These are phyloP conservation scores for Atta colombica DNA, from an alignment of 1,140 invertebrate genomes.

Conservation along the genomic window DNA sequence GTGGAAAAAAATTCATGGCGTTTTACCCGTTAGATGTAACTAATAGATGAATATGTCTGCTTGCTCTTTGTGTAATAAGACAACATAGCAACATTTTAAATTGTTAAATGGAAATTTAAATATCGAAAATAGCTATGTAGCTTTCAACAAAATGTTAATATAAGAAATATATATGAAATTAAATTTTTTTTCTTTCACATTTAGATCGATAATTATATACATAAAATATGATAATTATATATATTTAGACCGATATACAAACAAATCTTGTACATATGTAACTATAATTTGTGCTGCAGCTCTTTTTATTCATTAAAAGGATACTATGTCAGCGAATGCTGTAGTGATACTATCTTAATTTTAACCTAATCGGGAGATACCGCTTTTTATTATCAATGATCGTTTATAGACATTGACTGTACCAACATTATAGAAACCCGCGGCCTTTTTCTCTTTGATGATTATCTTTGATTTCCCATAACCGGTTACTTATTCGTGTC, in stretches of 20 bases:
- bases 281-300: background rate
- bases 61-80: background rate
- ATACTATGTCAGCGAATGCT: constrained; percentile 40
- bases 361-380: constrained; percentile 73
- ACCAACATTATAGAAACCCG: constrained; percentile 64
- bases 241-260: too few species aligned
- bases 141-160: background rate
- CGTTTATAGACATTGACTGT: constrained; percentile 70
- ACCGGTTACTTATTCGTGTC: constrained; percentile 72
- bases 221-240: too few species aligned
- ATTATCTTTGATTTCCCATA: constrained; percentile 65
- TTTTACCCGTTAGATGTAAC: too few species aligned
- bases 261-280: background rate
- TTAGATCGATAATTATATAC: background rate
- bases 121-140: background rate
- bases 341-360: constrained; percentile 77
- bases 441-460: constrained; percentile 64
- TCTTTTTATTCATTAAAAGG: constrained; percentile 23
- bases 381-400: constrained; percentile 69
- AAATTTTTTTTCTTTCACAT: background rate
- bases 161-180: background rate
- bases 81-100: constrained; percentile 1
- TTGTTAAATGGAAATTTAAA: constrained; percentile 3
- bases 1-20: too few species aligned
- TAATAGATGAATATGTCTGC: constrained; percentile 7